Evolutionary conservation across 2,113 vertebrate genomes (phyloP).

Genomic region (Burhinus oedicnemus): DNA sequence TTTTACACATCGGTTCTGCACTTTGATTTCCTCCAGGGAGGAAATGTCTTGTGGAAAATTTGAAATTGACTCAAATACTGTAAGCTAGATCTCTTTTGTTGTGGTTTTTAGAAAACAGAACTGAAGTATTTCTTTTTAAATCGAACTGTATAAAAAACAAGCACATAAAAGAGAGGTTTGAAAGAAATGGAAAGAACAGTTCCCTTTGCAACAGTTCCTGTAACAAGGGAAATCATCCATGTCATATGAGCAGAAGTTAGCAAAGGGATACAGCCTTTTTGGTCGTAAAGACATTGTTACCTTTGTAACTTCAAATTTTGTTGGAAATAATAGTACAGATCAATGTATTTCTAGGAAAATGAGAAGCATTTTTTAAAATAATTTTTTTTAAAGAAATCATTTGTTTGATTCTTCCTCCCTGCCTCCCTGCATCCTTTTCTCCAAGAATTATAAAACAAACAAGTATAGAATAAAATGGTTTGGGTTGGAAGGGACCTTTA

Average conservation of each 20-base stretch:
- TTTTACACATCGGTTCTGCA: background rate
- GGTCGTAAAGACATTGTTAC: background rate
- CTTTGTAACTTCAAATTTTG: background rate
- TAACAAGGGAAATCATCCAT: background rate
- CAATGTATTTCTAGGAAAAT: background rate
- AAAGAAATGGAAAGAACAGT: background rate
- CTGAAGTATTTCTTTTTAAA: background rate
- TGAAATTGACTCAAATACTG: background rate
- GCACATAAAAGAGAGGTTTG: accelerated
- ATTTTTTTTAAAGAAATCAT: background rate
- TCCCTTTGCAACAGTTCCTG: background rate
- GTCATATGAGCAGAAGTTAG: background rate
- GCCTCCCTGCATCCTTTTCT: background rate
- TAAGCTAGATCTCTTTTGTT: background rate
- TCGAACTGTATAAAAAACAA: background rate
- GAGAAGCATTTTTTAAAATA: background rate
- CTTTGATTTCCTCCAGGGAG: background rate
- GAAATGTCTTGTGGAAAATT: background rate
- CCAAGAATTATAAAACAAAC: background rate
- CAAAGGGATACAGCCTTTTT: background rate
- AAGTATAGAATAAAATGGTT: background rate
- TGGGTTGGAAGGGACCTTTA: background rate
- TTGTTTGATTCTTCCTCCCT: background rate
- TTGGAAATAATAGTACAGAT: background rate
- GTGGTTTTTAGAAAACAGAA: background rate